Conservation (phyloP, 2,888 invertebrate species). For the Lasioglossum oenotherae region DNA sequence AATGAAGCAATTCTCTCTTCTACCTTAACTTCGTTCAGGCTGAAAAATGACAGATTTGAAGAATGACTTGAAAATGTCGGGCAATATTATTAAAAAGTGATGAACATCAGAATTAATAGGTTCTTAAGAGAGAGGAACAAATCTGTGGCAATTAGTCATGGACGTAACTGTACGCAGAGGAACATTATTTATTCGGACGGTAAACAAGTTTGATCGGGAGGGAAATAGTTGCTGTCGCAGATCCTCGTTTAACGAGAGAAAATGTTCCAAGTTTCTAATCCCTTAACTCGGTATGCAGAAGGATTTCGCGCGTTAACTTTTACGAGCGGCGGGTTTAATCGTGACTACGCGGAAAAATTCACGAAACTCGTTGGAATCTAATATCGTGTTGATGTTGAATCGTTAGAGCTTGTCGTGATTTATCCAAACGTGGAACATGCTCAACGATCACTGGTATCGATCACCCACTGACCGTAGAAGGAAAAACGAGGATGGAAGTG, state of each 20-base stretch:
- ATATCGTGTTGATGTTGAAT: constrained; percentile 35
- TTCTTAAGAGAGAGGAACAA: neutral
- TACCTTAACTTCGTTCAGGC: neutral
- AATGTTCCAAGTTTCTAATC: constrained; percentile 39
- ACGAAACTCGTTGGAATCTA: constrained; percentile 37
- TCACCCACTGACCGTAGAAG: constrained; percentile 35
- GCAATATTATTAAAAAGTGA: neutral
- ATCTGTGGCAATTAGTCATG: neutral
- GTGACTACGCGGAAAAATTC: neutral
- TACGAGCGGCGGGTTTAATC: constrained; percentile 21
- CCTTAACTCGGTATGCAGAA: constrained; percentile 23
- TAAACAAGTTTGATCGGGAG: constrained; percentile 23
- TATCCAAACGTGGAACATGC: constrained; percentile 27
- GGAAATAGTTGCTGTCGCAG: constrained; percentile 10
- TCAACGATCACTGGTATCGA: constrained; percentile 38
- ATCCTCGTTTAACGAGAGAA: constrained; percentile 13
- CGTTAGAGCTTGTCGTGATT: constrained; percentile 33
- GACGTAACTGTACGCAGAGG: neutral
- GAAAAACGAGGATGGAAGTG: constrained; percentile 29
- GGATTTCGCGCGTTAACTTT: constrained; percentile 18
- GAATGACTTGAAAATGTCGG: neutral
- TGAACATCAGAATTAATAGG: neutral
- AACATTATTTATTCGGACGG: constrained; percentile 10
- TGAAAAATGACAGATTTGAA: neutral
- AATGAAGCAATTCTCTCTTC: no score